These are phyloP conservation scores for Chaetoderma sp. DNA, from an alignment of 2,888 invertebrate species.

Conservation along the genomic window DNA sequence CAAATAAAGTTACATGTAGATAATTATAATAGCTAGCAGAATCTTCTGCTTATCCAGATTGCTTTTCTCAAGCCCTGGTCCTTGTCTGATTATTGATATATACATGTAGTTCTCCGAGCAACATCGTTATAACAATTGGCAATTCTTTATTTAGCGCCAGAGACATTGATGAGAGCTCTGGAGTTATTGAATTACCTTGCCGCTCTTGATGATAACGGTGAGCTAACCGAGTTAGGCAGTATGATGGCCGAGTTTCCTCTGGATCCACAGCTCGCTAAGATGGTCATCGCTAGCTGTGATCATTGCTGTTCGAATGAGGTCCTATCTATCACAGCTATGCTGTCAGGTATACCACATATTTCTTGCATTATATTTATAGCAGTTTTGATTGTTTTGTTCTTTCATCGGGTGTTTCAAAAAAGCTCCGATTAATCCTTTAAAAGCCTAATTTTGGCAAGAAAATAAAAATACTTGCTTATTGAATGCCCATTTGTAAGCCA, in stretches of 20 bases:
- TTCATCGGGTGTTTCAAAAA: not conserved
- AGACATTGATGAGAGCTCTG: conserved; percentile 97
- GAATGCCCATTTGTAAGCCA: too few species aligned
- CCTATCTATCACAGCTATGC: conserved; percentile 98
- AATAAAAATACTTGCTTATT: too few species aligned
- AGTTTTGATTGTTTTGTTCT: not conserved
- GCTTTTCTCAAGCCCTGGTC: not conserved
- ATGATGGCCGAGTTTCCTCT: conserved; percentile 99
- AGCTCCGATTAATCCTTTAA: not conserved
- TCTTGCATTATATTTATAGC: too few species aligned
- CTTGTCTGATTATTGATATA: too few species aligned
- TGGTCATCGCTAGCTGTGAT: conserved; percentile 98
- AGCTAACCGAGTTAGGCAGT: conserved; percentile 78
- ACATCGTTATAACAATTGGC: not conserved
- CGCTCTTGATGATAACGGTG: conserved; percentile 96
- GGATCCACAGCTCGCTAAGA: conserved; percentile 98
- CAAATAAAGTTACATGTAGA: too few species aligned
- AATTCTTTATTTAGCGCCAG: conserved; percentile 79
- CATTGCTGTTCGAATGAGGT: conserved; percentile 99
- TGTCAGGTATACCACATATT: conserved; percentile 79
- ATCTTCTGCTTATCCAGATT: not conserved
- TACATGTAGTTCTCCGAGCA: not conserved
- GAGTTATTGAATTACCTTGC: conserved; percentile 97
- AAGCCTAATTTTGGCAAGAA: too few species aligned
- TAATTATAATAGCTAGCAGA: too few species aligned